Conservation (phyloP, 2,113 vertebrate genomes). For the Cheilinus undulatus region DNA sequence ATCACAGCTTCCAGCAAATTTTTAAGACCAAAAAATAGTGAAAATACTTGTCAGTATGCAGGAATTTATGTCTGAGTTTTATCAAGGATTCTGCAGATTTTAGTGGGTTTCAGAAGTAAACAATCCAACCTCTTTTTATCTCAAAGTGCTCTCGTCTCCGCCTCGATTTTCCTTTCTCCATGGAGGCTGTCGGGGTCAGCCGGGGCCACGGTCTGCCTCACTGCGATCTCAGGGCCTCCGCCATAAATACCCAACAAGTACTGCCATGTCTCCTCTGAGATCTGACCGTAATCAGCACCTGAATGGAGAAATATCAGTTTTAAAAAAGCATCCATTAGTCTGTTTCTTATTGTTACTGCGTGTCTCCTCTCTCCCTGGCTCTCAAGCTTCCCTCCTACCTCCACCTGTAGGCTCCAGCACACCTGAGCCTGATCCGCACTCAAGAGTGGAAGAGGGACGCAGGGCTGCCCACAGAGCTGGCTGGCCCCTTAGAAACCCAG, state of each 20-base stretch:
- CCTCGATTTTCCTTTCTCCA: slow-evolving; percentile 95
- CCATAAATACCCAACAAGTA: slow-evolving; percentile 91
- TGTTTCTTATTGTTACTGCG: too few species aligned
- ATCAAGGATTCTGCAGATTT: neutral
- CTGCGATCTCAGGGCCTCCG: slow-evolving; percentile 93
- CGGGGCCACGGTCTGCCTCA: slow-evolving; percentile 89
- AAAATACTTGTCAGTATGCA: neutral
- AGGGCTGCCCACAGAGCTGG: too few species aligned
- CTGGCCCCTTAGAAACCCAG: too few species aligned
- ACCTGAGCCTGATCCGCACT: too few species aligned
- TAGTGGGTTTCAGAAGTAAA: neutral
- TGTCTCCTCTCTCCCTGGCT: too few species aligned
- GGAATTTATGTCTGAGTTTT: neutral
- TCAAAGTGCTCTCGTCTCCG: slow-evolving; percentile 92
- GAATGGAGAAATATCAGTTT: neutral
- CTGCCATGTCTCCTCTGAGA: slow-evolving; percentile 96
- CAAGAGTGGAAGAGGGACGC: too few species aligned
- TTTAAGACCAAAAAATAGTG: neutral
- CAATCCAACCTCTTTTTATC: slow-evolving; percentile 48
- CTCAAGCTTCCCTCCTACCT: too few species aligned
- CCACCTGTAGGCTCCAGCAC: too few species aligned
- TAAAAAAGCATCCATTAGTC: neutral
- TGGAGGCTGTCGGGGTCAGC: slow-evolving; percentile 86
- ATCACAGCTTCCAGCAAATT: neutral
- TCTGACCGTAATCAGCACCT: slow-evolving; percentile 99